Conservation (phyloP, 2,888 invertebrate genomes). For the Microdon myrmicae region DNA sequence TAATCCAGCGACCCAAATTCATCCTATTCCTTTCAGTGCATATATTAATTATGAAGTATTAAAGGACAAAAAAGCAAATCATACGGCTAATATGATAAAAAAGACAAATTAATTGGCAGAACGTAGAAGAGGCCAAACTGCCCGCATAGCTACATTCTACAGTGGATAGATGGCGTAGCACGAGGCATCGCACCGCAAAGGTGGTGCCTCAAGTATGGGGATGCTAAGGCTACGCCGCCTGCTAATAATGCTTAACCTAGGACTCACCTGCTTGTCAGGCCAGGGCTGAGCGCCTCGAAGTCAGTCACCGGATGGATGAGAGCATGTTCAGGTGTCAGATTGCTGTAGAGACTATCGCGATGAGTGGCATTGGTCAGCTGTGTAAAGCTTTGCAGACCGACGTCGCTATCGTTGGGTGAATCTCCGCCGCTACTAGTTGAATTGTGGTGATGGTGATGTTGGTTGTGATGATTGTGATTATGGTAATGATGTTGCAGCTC, state of each 20-base stretch:
- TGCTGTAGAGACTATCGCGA: constrained; percentile 60
- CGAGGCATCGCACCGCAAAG: too few species aligned
- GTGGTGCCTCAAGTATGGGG: too few species aligned
- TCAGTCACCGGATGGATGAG: constrained; percentile 54
- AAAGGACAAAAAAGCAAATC: too few species aligned
- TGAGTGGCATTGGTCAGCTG: constrained; percentile 63
- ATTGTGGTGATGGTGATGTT: constrained; percentile 49
- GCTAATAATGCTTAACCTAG: neutral
- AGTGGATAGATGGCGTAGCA: too few species aligned
- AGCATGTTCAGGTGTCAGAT: constrained; percentile 60
- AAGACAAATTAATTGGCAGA: too few species aligned
- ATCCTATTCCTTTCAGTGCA: too few species aligned
- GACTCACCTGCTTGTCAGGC: constrained; percentile 62
- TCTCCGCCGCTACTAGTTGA: constrained; percentile 52
- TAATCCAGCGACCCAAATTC: too few species aligned
- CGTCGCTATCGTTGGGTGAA: constrained; percentile 55
- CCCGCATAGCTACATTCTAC: too few species aligned
- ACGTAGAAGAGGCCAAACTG: too few species aligned
- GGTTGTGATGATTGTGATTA: constrained; percentile 54
- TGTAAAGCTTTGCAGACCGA: constrained; percentile 63
- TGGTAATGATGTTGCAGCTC: constrained; percentile 63
- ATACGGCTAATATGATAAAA: too few species aligned
- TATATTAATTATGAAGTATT: too few species aligned
- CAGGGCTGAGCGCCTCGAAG: constrained; percentile 61
- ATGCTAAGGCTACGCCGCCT: too few species aligned